These are phyloP conservation scores for Tonatia bakeri DNA, from an alignment of 2,113 vertebrate genomes.

Conservation along the genomic window DNA sequence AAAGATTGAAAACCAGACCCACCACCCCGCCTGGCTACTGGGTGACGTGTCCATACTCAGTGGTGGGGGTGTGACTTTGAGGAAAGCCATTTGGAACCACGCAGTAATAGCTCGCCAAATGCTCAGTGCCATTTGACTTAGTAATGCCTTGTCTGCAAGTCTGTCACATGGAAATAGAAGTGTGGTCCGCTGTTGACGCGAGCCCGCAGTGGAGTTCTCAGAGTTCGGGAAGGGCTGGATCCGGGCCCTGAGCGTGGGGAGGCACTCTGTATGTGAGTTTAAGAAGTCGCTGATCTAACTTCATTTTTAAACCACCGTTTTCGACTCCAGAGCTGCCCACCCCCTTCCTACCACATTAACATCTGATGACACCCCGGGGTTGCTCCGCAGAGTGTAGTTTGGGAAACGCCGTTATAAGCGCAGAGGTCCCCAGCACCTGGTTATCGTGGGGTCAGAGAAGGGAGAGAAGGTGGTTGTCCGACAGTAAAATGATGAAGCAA, in stretches of 20 bases:
- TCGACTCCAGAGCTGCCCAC: neutral
- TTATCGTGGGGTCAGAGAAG: neutral
- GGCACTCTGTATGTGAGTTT: neutral
- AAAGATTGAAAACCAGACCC: neutral
- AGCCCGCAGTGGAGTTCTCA: neutral
- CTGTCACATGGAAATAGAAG: neutral
- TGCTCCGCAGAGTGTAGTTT: neutral
- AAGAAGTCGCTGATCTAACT: neutral
- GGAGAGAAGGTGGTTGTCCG: neutral
- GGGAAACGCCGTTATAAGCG: neutral
- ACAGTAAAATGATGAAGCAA: neutral
- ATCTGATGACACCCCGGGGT: neutral
- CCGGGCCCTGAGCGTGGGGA: neutral
- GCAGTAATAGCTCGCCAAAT: neutral
- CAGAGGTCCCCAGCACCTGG: neutral
- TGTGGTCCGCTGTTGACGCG: neutral
- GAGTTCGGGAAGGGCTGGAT: neutral
- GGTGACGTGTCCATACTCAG: accelerated
- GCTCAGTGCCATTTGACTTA: neutral
- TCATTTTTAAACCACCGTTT: neutral
- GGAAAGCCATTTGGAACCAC: neutral
- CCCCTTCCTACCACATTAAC: neutral
- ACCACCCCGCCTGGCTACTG: neutral
- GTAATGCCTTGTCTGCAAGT: neutral
- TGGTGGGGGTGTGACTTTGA: neutral